Percentiles rank a stretch among this genome's conserved stretches.
Evolutionary conservation across 37 sponge, comb jelly and placozoan genomes (phyloP).

Genomic region (Diacarnus erythraeanus): DNA sequence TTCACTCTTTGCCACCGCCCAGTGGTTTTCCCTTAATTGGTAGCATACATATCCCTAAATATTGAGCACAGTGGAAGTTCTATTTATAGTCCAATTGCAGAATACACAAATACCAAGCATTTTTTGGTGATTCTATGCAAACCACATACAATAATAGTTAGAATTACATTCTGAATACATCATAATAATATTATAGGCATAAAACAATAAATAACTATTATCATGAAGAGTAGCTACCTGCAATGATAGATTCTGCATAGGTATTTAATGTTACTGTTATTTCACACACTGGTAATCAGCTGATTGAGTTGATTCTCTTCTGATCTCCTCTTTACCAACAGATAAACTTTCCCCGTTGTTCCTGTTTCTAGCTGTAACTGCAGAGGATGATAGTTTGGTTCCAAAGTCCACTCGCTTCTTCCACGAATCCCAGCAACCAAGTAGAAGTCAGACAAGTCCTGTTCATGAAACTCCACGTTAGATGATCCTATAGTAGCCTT

Average conservation of each 20-base stretch:
- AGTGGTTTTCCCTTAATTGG: too few species aligned
- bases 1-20: too few species aligned
- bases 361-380: conserved; percentile 19
- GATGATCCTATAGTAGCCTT: conserved; percentile 20
- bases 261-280: background rate
- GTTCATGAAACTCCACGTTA: too few species aligned
- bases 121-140: too few species aligned
- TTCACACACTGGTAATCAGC: conserved; percentile 41
- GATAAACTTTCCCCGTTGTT: background rate
- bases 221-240: background rate
- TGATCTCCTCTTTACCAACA: conserved; percentile 20
- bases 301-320: conserved; percentile 10
- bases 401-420: conserved; percentile 21
- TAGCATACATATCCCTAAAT: too few species aligned
- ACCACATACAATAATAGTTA: too few species aligned
- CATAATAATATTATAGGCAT: too few species aligned
- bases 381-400: conserved; percentile 22
- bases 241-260: background rate
- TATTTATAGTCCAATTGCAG: too few species aligned
- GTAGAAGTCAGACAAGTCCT: conserved; percentile 61
- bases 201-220: background rate
- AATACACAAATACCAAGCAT: too few species aligned
- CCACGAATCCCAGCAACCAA: conserved; percentile 25
- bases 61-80: too few species aligned
- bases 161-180: background rate